A percentile compares a stretch with the other conserved stretches of the same genome.
phyloP scores from a whole-genome alignment of 2,797 vertebrate genomes.

The Threskiornis aethiopicus region DNA sequence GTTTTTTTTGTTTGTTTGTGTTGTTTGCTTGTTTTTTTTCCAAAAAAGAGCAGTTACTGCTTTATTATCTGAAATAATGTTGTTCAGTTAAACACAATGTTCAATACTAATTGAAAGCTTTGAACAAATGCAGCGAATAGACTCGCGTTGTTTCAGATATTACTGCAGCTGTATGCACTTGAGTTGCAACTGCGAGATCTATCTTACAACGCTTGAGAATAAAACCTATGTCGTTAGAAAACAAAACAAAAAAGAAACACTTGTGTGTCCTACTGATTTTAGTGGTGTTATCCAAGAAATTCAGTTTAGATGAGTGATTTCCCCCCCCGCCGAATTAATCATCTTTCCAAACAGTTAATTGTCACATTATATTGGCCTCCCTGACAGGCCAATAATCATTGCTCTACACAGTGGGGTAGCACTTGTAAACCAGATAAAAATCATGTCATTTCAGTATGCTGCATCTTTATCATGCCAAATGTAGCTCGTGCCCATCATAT shows the following conservation, averaged over 20 bases:
- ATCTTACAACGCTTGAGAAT: neutral
- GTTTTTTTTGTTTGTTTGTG: no score
- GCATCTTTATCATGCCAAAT: neutral
- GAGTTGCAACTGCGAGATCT: neutral
- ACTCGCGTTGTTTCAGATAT: neutral
- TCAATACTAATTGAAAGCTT: neutral
- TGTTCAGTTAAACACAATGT: neutral
- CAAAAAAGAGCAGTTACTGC: neutral
- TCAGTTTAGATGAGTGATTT: neutral
- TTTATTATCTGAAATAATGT: neutral
- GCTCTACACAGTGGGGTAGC: neutral
- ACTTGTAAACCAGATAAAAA: neutral
- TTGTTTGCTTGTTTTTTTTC: neutral
- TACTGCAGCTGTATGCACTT: neutral
- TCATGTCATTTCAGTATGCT: neutral
- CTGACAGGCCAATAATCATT: neutral
- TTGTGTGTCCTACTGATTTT: neutral
- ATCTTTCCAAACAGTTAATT: neutral
- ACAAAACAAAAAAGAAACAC: neutral
- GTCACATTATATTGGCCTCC: neutral
- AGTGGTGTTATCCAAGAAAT: neutral
- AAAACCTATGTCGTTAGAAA: neutral
- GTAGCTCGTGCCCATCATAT: rapidly evolving
- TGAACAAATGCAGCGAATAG: neutral
- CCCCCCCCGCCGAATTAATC: neutral